These are phyloP conservation scores for Cyrtonyx montezumae DNA, from an alignment of 2,113 vertebrate genomes.

Conservation along the genomic window DNA sequence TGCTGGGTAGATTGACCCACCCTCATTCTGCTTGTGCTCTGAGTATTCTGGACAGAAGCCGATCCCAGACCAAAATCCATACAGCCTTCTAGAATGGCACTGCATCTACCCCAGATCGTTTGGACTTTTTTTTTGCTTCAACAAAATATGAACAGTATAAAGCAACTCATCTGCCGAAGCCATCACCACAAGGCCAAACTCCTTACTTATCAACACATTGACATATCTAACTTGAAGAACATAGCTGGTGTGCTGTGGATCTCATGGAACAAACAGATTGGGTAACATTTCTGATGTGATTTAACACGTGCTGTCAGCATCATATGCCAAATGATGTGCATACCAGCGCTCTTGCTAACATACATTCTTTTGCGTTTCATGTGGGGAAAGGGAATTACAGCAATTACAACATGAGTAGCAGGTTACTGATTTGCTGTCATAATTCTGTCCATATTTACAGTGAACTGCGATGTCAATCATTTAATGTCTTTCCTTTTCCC, in stretches of 20 bases:
- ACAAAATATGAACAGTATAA: not conserved
- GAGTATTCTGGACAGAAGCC: not conserved
- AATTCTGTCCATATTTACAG: not conserved
- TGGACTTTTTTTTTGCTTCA: not conserved
- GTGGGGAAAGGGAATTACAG: not conserved
- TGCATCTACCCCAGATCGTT: not conserved
- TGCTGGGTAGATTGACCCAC: not conserved
- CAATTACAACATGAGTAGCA: not conserved
- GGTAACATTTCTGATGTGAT: not conserved
- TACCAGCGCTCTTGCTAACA: not conserved
- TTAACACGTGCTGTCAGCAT: not conserved
- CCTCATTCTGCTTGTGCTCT: not conserved
- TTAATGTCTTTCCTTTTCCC: not conserved
- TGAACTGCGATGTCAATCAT: not conserved
- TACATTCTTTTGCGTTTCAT: not conserved
- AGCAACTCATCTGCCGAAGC: not conserved
- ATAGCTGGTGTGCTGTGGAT: rapidly evolving
- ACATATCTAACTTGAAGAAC: not conserved
- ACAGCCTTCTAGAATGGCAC: not conserved
- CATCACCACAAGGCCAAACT: not conserved
- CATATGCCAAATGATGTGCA: not conserved
- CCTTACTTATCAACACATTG: not conserved
- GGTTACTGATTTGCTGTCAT: not conserved
- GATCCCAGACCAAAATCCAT: not conserved
- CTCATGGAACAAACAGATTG: not conserved